phyloP scores from a whole-genome alignment of 2,113 vertebrate species.

The Sterna hirundo region DNA sequence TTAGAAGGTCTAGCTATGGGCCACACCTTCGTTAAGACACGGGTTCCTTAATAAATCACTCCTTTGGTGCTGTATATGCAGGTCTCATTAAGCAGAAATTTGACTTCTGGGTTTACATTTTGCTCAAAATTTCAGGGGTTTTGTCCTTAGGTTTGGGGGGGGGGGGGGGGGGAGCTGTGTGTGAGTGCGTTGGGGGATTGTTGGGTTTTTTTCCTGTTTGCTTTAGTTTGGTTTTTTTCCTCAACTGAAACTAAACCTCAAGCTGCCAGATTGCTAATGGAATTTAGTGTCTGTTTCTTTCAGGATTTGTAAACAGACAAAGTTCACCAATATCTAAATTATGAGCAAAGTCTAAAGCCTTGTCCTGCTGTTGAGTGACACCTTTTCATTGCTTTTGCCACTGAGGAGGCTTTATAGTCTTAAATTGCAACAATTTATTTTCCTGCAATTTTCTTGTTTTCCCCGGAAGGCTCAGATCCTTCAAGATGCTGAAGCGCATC shows the following conservation, averaged over 20 bases:
- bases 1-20: background rate
- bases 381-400: slow-evolving; percentile 43
- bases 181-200: background rate
- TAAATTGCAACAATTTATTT: slow-evolving; percentile 31
- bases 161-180: background rate
- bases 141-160: background rate
- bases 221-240: background rate
- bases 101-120: background rate
- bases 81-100: slow-evolving; percentile 21
- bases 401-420: background rate
- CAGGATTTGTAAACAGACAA: slow-evolving; percentile 58
- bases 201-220: accelerated
- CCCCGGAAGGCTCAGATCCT: background rate
- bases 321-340: slow-evolving; percentile 50
- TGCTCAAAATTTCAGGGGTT: background rate
- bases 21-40: background rate
- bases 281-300: slow-evolving; percentile 54
- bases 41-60: background rate
- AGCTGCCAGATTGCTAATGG: slow-evolving; percentile 28
- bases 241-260: background rate
- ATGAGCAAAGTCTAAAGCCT: slow-evolving; percentile 27
- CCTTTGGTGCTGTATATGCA: background rate
- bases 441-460: slow-evolving; percentile 16
- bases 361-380: slow-evolving; percentile 21
- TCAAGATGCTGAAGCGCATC: background rate